A percentile compares a stretch with the other conserved stretches of the same genome.
These are phyloP conservation scores for Muscicapa adusta DNA, from an alignment of 2,113 vertebrate species.

Conservation along the genomic window DNA sequence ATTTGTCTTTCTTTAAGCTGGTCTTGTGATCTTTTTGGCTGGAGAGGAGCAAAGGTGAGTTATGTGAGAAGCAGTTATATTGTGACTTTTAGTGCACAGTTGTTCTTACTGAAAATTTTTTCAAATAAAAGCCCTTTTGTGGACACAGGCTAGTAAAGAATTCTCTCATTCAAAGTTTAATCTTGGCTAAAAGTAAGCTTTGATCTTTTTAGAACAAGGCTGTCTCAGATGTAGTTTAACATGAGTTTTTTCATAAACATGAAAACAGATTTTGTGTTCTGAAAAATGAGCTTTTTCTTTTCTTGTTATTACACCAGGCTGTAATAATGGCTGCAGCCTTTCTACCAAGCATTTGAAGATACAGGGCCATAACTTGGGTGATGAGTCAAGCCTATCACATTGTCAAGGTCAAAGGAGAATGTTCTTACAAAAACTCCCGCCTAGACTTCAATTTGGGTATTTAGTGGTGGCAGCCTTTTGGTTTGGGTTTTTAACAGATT, in stretches of 20 bases:
- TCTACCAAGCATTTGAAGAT: neutral
- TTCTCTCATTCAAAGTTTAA: neutral
- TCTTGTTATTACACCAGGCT: neutral
- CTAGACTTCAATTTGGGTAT: neutral
- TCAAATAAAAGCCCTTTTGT: neutral
- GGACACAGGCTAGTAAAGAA: neutral
- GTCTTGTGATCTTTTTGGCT: neutral
- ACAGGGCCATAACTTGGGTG: rapidly evolving
- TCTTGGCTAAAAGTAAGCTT: neutral
- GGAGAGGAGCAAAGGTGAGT: neutral
- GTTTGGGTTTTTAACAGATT: neutral
- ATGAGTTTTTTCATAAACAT: neutral
- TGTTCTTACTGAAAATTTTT: neutral
- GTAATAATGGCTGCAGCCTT: neutral
- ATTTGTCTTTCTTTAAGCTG: neutral
- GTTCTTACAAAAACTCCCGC: neutral
- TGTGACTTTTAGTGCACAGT: neutral
- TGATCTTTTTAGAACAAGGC: neutral
- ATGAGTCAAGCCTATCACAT: neutral
- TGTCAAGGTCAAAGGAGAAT: neutral
- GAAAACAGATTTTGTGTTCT: neutral
- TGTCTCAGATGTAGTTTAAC: neutral
- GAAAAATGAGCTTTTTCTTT: neutral
- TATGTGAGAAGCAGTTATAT: neutral
- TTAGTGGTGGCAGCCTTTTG: neutral